Evolutionary conservation across 1,140 invertebrate species (phyloP).

Genomic region (Pectinophora gossypiella): DNA sequence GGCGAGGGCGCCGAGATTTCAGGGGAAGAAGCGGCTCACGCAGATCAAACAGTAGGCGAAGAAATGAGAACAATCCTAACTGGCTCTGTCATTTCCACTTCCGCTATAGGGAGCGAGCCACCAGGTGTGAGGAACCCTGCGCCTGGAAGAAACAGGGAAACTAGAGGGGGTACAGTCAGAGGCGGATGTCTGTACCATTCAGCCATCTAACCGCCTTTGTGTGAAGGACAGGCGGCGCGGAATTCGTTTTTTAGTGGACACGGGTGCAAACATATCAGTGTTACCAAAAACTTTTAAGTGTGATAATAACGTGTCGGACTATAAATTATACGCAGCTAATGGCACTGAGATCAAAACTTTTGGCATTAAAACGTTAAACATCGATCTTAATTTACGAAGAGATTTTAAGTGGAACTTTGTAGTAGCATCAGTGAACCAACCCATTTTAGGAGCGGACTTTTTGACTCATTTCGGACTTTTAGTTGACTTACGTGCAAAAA

Average conservation of each 20-base stretch:
- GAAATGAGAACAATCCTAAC: background rate
- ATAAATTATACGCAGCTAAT: background rate
- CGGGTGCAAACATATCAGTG: background rate
- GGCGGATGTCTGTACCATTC: background rate
- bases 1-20: background rate
- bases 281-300: background rate
- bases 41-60: too few relatives aligned
- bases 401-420: background rate
- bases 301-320: too few relatives aligned
- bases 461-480: background rate
- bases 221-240: background rate
- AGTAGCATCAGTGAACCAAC: background rate
- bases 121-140: background rate
- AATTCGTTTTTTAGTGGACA: background rate
- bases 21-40: too few relatives aligned
- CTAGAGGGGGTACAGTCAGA: background rate
- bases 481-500: too few relatives aligned
- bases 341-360: background rate
- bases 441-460: background rate
- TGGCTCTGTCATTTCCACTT: background rate
- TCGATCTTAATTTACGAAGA: background rate
- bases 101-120: background rate
- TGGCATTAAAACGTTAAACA: background rate
- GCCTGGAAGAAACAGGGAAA: background rate
- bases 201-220: background rate